Evolutionary conservation across 1,140 invertebrate species (phyloP).

Genomic region (Laupala kohalensis): DNA sequence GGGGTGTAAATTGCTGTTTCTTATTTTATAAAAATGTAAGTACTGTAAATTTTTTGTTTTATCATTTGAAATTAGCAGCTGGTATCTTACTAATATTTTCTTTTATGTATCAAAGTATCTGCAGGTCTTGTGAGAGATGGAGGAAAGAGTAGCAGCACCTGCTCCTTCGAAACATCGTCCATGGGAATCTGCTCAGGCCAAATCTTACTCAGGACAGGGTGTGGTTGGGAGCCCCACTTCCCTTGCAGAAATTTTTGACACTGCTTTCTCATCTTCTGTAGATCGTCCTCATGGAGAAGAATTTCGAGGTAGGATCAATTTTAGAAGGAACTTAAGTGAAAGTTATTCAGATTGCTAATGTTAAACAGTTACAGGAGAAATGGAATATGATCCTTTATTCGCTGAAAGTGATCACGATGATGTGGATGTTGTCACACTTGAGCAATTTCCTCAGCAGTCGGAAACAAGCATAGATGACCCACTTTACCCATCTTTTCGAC

Average conservation of each 20-base stretch:
- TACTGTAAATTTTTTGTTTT: too few species aligned
- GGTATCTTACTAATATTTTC: too few species aligned
- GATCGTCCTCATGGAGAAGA: conserved; percentile 30
- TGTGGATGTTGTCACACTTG: conserved; percentile 23
- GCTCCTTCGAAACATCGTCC: conserved; percentile 19
- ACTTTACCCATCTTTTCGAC: conserved; percentile 4
- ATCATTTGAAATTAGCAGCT: too few species aligned
- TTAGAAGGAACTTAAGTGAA: neutral
- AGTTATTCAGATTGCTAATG: neutral
- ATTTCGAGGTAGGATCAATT: conserved; percentile 25
- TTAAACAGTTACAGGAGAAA: conserved; percentile 23
- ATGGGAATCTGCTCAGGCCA: conserved; percentile 21
- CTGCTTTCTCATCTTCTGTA: conserved; percentile 37
- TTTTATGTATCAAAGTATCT: too few species aligned
- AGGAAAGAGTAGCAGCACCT: conserved; percentile 9
- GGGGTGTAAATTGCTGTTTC: too few species aligned
- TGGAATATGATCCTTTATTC: conserved; percentile 37
- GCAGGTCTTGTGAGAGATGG: conserved; percentile 3
- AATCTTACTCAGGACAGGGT: conserved; percentile 14
- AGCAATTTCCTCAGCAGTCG: neutral
- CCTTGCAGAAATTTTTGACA: conserved; percentile 37
- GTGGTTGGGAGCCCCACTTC: conserved; percentile 33
- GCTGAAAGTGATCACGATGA: conserved; percentile 36
- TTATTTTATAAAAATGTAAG: too few species aligned
- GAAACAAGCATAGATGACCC: neutral